phyloP scores from a whole-genome alignment of 2,113 vertebrate genomes.

The Tragelaphus buxtoni region DNA sequence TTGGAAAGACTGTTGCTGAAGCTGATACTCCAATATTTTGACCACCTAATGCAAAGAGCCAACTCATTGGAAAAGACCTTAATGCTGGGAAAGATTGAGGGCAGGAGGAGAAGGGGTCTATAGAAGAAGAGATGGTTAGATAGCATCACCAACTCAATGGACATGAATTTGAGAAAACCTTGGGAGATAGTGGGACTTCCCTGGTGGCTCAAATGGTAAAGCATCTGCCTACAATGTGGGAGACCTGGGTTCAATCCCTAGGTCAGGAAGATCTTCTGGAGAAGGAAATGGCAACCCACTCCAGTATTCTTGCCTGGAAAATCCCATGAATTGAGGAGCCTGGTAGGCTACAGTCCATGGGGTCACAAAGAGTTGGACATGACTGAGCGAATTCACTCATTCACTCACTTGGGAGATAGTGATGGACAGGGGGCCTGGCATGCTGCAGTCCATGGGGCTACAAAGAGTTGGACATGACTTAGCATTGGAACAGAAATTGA shows the following conservation, averaged over 20 bases:
- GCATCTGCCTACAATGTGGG: too few relatives aligned
- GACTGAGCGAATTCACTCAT: too few relatives aligned
- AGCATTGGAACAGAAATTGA: background rate
- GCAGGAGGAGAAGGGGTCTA: background rate
- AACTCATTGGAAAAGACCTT: background rate
- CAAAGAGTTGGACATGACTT: background rate
- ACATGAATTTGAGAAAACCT: background rate
- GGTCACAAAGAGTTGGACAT: too few relatives aligned
- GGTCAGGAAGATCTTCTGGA: too few relatives aligned
- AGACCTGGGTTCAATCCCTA: too few relatives aligned
- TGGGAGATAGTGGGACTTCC: background rate
- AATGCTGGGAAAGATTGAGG: background rate
- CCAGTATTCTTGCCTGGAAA: too few relatives aligned
- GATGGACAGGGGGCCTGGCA: background rate
- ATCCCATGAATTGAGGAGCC: too few relatives aligned
- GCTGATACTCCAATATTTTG: background rate
- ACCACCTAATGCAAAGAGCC: background rate
- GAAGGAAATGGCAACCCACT: too few relatives aligned
- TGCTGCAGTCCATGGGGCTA: background rate
- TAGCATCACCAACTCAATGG: background rate
- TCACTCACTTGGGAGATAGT: background rate
- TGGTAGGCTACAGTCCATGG: too few relatives aligned
- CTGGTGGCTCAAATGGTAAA: too few relatives aligned
- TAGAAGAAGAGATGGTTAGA: background rate
- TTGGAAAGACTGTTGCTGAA: background rate